A percentile compares a stretch with the other conserved stretches of the same genome.
These are phyloP conservation scores for Stratiomys singularior DNA, from an alignment of 2,888 invertebrate species.

Conservation along the genomic window DNA sequence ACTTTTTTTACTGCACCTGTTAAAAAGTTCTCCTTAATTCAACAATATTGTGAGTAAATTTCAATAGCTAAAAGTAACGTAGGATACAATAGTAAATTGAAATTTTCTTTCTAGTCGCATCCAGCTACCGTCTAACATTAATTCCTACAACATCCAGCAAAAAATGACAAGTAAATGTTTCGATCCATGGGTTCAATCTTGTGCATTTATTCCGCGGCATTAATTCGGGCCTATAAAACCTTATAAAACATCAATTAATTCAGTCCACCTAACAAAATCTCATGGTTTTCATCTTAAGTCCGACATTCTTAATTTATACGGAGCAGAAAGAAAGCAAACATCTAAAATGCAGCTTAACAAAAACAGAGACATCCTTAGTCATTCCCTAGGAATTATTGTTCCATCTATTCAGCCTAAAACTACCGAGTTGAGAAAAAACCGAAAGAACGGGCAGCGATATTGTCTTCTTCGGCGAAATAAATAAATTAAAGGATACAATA, in stretches of 20 bases:
- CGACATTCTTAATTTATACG: constrained; percentile 19
- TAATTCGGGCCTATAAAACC: constrained; percentile 54
- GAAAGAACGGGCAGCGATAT: constrained; percentile 17
- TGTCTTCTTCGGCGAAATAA: constrained; percentile 38
- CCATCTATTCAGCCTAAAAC: neutral
- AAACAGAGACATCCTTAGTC: constrained; percentile 39
- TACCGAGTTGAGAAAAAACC: neutral
- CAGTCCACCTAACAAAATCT: constrained; percentile 35
- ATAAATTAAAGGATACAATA: constrained; percentile 50
- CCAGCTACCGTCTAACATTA: too few relatives aligned
- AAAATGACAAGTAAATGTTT: too few relatives aligned
- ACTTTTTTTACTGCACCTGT: too few relatives aligned
- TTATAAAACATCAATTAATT: constrained; percentile 52
- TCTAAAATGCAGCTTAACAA: constrained; percentile 40
- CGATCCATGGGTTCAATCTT: constrained; percentile 48
- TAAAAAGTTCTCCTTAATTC: too few relatives aligned
- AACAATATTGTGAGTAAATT: too few relatives aligned
- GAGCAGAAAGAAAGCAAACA: constrained; percentile 26
- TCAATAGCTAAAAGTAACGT: too few relatives aligned
- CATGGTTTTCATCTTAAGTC: constrained; percentile 45
- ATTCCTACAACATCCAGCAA: too few relatives aligned
- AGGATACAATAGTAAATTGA: too few relatives aligned
- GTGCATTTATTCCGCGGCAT: constrained; percentile 55
- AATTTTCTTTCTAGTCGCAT: too few relatives aligned
- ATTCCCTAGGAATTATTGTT: constrained; percentile 32